Base-by-base conservation (phyloP, 2,113 vertebrate species). In the Leuciscus idus region DNA sequence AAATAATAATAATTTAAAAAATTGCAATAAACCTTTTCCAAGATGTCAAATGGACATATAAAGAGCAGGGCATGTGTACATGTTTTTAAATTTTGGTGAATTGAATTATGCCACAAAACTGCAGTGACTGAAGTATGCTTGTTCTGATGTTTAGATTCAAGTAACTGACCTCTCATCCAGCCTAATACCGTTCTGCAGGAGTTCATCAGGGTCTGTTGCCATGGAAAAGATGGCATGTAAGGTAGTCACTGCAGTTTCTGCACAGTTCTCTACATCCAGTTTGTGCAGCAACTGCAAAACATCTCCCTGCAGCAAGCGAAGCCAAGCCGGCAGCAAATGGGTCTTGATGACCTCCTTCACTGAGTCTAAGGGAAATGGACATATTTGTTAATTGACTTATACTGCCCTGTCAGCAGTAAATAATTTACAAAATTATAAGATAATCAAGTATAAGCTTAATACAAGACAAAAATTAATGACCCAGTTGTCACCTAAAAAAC, bases 221-320 rank as follows among this genome's bases (percentile, higher is more conserved):
- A 91, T 85, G 21, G 92, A 93, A 91, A 99, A 98, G 3, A 97
- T 79, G 61, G 96, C 93, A 74, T 94, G 95, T 78, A 99, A 93
- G 11, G 93, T 94, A 30, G 93, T 90, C 50, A 94, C 87, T 2
- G 96, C 96, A 2, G 96, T 97, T 87, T 97, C 94, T 19, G 96
- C 91, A 39, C 96, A 99, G 88, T 98, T 97, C 92, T 99, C 98
- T 15, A 98, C 96, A 91, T 99, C 98, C 83, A 99, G 93, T 19
- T 95, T 94, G 92, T 98, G 97, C 75, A 99, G 96, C 78, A 99
- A 86, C 87, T 97, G 95, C 43, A 98, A 92, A 76, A 97, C 55
- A 79, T 96, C 93, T 4, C 96, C 97, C 1, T 97, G 95, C 43
- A 95, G 88, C 7, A 95, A 93, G 1, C 30, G 91, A 62, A 99